A percentile compares a stretch with the other conserved stretches of the same genome.
Evolutionary conservation across 2,797 vertebrate genomes (phyloP).

Genomic region (Brachyalestes nurse): DNA sequence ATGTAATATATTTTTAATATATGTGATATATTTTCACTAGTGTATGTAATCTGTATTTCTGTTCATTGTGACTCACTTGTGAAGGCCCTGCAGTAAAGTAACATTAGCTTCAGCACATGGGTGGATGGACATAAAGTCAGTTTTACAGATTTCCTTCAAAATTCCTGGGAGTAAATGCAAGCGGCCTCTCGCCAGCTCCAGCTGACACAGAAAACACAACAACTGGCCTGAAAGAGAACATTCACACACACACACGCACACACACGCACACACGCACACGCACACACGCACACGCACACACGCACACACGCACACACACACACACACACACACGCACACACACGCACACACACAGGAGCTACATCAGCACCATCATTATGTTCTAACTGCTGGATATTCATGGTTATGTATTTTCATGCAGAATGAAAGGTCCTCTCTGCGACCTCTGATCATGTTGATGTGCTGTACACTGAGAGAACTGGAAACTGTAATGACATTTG

Average conservation of each 20-base stretch:
- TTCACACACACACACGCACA: neutral
- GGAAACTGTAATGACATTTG: conserved; percentile 1
- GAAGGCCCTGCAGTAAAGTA: conserved; percentile 58
- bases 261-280: too few species aligned
- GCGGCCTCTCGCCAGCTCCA: conserved; percentile 37
- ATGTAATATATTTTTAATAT: too few species aligned
- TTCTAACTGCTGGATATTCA: neutral
- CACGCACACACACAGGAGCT: too few species aligned
- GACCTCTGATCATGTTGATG: conserved; percentile 34
- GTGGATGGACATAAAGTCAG: conserved; percentile 39
- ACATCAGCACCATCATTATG: neutral
- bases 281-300: neutral
- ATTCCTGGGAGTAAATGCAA: conserved; percentile 47
- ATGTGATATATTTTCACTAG: too few species aligned
- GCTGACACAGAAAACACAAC: conserved; percentile 57
- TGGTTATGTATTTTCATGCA: neutral
- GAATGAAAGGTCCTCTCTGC: neutral
- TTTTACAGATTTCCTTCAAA: conserved; percentile 42
- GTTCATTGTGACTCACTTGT: conserved; percentile 53
- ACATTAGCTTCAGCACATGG: conserved; percentile 55
- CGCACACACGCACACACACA: too few species aligned
- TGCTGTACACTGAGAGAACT: conserved; percentile 10
- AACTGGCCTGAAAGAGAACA: conserved; percentile 56
- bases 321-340: too few species aligned
- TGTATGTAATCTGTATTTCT: neutral